Conservation (phyloP, 2,888 invertebrate species). For the Tuta absoluta region DNA sequence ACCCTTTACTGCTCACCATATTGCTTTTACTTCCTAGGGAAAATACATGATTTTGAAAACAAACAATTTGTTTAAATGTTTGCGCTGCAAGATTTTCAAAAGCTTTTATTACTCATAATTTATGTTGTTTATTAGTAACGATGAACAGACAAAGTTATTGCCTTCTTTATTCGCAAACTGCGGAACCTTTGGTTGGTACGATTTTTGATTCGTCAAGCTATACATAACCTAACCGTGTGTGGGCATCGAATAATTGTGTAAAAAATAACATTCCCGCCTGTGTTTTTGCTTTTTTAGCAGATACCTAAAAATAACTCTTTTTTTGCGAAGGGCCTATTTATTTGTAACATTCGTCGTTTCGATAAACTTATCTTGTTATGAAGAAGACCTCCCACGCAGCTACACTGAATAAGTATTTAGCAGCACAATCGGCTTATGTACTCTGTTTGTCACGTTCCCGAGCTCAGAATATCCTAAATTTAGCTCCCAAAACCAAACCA, state of each 20-base stretch:
- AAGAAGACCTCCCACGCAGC: neutral
- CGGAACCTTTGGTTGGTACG: no score
- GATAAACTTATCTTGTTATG: neutral
- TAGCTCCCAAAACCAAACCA: neutral
- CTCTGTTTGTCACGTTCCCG: neutral
- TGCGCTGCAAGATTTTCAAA: neutral
- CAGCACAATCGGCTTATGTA: neutral
- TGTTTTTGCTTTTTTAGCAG: no score
- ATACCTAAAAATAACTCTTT: no score
- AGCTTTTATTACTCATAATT: neutral
- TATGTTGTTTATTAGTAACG: neutral
- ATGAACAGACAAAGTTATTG: no score
- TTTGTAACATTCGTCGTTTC: no score
- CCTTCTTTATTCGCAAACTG: no score
- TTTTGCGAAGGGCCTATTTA: no score
- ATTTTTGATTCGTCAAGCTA: no score
- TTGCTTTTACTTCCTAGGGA: constrained; percentile 29
- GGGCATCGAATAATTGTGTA: no score
- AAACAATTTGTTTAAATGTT: neutral
- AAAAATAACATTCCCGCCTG: no score
- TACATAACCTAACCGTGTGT: no score
- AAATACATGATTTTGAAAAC: constrained; percentile 13
- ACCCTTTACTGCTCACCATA: constrained; percentile 43
- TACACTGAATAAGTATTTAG: neutral
- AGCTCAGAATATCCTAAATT: constrained; percentile 5